Conservation (phyloP, 1,140 invertebrate species). For the Battus philenor region DNA sequence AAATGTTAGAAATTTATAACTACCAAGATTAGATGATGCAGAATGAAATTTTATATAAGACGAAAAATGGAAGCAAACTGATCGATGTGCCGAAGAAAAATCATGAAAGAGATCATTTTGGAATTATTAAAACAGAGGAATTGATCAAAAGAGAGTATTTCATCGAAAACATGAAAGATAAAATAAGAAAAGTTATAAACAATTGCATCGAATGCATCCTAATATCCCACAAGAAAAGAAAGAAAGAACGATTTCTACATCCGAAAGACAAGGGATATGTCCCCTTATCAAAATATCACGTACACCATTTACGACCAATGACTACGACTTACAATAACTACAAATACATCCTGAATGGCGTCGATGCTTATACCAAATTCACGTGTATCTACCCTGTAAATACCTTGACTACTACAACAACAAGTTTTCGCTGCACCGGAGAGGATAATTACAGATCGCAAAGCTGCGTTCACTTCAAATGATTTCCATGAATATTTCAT, state of each 20-base stretch:
- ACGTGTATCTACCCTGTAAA: conserved; percentile 49
- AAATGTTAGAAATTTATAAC: background rate
- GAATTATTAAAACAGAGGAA: conserved; percentile 39
- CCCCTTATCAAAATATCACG: conserved; percentile 41
- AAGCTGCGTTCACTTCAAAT: conserved; percentile 14
- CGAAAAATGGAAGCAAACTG: conserved; percentile 11
- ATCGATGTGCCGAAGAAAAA: conserved; percentile 30
- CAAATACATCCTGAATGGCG: conserved; percentile 47
- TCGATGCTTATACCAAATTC: conserved; percentile 63
- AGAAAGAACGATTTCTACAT: conserved; percentile 47
- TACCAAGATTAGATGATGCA: background rate
- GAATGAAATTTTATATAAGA: conserved; percentile 17
- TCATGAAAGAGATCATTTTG: conserved; percentile 46
- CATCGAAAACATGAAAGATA: conserved; percentile 36
- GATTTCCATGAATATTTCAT: conserved; percentile 14
- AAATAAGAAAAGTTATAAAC: conserved; percentile 38
- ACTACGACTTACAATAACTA: conserved; percentile 49
- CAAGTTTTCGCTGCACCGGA: conserved; percentile 32
- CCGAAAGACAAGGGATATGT: conserved; percentile 33
- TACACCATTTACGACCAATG: conserved; percentile 58
- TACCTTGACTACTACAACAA: conserved; percentile 30
- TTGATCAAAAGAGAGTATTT: conserved; percentile 44
- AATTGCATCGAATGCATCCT: conserved; percentile 54
- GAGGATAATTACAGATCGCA: conserved; percentile 15
- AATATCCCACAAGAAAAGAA: conserved; percentile 45